A percentile compares a stretch with the other conserved stretches of the same genome.
Conservation (phyloP, 2,888 invertebrate genomes). For the Galerucella nymphaeae region DNA sequence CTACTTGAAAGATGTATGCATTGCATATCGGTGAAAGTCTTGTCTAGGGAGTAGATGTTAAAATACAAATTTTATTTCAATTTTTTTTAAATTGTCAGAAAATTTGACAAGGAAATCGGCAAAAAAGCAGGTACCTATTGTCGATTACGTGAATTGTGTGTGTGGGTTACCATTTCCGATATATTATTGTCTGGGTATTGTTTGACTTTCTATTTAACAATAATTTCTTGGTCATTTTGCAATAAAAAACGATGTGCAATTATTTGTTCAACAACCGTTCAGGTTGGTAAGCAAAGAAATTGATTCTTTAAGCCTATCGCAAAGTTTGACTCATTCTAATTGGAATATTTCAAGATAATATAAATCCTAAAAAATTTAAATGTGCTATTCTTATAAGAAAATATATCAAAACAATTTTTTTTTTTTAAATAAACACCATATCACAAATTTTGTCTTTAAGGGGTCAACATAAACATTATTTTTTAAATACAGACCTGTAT, state of each 20-base stretch:
- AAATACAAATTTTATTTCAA: not conserved
- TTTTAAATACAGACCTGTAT: too few species aligned
- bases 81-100: not conserved
- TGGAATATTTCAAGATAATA: too few species aligned
- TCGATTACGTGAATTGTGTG: not conserved
- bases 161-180: not conserved
- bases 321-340: too few species aligned
- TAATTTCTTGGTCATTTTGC: conserved; percentile 8
- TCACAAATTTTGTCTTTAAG: too few species aligned
- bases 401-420: too few species aligned
- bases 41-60: not conserved
- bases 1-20: not conserved
- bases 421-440: too few species aligned
- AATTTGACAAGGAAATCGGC: not conserved
- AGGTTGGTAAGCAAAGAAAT: conserved; percentile 16
- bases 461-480: too few species aligned
- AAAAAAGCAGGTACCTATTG: not conserved
- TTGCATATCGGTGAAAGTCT: not conserved
- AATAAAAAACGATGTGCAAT: conserved; percentile 9
- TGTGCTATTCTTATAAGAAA: too few species aligned
- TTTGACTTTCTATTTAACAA: conserved; percentile 9
- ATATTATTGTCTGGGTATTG: not conserved
- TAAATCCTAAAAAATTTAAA: too few species aligned
- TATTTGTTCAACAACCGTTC: conserved; percentile 12
- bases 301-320: not conserved